Conservation (phyloP, 1,140 invertebrate genomes). For the Formica selysi region DNA sequence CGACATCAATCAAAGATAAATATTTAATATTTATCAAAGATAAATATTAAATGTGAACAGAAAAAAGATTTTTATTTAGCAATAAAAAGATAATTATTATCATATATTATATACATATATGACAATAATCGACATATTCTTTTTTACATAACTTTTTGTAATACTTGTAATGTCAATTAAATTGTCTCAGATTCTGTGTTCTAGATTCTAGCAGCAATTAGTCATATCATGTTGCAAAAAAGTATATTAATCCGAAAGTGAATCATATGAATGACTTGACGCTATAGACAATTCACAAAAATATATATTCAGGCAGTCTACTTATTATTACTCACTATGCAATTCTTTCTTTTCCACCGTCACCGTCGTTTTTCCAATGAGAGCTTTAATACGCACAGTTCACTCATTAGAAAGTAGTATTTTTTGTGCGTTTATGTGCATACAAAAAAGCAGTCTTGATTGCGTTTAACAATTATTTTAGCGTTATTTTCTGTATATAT, state of each 20-base stretch:
- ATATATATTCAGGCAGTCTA: conserved; percentile 65
- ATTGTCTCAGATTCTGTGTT: background rate
- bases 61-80: conserved; percentile 6
- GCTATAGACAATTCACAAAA: conserved; percentile 38
- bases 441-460: background rate
- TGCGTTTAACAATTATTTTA: conserved; percentile 8
- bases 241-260: conserved; percentile 11
- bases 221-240: background rate
- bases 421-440: conserved; percentile 35
- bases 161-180: background rate
- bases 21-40: background rate
- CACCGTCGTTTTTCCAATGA: conserved; percentile 86
- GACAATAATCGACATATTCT: too few relatives aligned
- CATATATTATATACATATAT: too few relatives aligned
- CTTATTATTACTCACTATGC: conserved; percentile 85
- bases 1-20: background rate
- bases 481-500: conserved; percentile 11
- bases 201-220: background rate
- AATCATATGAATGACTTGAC: conserved; percentile 58
- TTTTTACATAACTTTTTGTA: too few relatives aligned
- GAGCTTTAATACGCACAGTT: conserved; percentile 85
- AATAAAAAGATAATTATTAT: background rate
- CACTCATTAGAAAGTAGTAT: conserved; percentile 80
- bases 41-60: background rate
- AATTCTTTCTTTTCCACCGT: conserved; percentile 87